Percentiles rank a stretch among this genome's conserved stretches.
Conservation (phyloP, 2,888 invertebrate species). For the Leptopilina drosophilae region DNA sequence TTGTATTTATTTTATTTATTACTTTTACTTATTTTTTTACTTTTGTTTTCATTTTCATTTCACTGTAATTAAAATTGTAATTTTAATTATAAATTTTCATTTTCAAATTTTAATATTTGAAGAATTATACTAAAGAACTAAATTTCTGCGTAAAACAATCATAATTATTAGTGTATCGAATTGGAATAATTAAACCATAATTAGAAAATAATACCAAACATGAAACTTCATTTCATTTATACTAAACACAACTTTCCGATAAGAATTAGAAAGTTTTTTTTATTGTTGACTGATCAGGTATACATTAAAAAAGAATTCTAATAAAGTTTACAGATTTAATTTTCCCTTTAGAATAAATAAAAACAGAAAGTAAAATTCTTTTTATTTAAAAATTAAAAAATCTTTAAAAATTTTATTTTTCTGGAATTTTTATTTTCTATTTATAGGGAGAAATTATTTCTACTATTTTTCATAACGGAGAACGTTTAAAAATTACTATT, state of each 20-base stretch:
- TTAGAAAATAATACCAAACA: neutral
- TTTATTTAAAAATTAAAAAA: too few relatives aligned
- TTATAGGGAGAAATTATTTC: too few relatives aligned
- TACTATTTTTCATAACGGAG: too few relatives aligned
- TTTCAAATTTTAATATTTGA: neutral
- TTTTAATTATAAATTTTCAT: too few relatives aligned
- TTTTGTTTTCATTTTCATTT: too few relatives aligned
- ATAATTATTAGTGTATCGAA: neutral
- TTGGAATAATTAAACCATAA: neutral
- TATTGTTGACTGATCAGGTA: constrained; percentile 2
- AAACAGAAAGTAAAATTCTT: too few relatives aligned
- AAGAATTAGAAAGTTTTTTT: neutral
- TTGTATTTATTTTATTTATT: too few relatives aligned
- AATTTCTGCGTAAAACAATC: neutral
- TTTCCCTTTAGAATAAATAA: neutral
- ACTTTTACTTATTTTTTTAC: too few relatives aligned
- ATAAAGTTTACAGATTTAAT: neutral
- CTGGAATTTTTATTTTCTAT: too few relatives aligned
- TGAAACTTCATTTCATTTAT: neutral
- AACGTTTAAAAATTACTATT: too few relatives aligned
- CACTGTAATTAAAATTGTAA: neutral
- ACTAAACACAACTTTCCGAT: neutral
- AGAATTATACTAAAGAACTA: neutral
- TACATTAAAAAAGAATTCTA: neutral
- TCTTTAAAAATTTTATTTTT: too few relatives aligned